phyloP scores from a whole-genome alignment of 2,888 invertebrate species.

The Abrostola triplasia region DNA sequence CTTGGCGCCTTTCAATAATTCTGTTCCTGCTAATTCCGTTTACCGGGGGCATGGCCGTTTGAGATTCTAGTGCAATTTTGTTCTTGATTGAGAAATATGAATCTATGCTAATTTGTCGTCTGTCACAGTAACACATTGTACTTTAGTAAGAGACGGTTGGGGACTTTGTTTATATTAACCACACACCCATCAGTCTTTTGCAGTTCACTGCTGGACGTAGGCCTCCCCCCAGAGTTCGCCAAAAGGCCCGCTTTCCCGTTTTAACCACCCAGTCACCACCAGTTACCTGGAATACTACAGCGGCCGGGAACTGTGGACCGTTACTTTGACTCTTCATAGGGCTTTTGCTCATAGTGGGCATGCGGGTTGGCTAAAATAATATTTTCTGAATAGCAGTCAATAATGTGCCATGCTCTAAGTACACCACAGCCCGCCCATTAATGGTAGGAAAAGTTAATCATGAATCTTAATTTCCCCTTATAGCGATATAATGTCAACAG shows the following conservation, averaged over 20 bases:
- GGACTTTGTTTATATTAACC: too few relatives aligned
- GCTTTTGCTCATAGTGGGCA: too few relatives aligned
- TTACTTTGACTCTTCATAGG: too few relatives aligned
- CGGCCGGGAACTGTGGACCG: too few relatives aligned
- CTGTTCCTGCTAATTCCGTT: slow-evolving; percentile 4
- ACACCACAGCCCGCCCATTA: not conserved
- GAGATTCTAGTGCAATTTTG: slow-evolving; percentile 27
- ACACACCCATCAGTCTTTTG: too few relatives aligned
- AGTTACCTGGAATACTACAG: too few relatives aligned
- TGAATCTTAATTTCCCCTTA: slow-evolving; percentile 1
- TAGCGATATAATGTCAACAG: not conserved
- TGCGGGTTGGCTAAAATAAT: too few relatives aligned
- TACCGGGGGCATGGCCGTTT: not conserved
- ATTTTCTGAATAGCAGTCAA: not conserved
- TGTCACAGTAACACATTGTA: not conserved
- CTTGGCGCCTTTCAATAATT: slow-evolving; percentile 37
- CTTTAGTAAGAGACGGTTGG: not conserved
- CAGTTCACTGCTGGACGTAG: too few relatives aligned
- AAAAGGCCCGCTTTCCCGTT: too few relatives aligned
- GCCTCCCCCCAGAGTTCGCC: too few relatives aligned
- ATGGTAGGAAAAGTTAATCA: slow-evolving; percentile 1
- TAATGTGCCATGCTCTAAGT: not conserved
- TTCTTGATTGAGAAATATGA: slow-evolving; percentile 10
- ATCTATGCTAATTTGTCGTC: not conserved
- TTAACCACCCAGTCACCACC: too few relatives aligned